Percentiles rank a stretch among this genome's conserved stretches.
Conservation (phyloP, 2,797 vertebrate genomes). For the Catharus ustulatus region DNA sequence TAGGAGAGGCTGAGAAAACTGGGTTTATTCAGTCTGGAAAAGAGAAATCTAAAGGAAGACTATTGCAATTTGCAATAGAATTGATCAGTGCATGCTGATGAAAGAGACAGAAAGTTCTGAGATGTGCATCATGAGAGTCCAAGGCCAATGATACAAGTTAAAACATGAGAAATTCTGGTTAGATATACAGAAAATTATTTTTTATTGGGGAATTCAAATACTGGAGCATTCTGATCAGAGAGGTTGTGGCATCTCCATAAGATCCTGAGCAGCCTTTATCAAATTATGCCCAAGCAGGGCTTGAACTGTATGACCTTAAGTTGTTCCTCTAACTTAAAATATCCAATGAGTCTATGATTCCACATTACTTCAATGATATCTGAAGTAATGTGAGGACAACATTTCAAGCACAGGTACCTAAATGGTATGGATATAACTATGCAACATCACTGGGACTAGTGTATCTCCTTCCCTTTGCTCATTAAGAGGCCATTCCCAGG, state of each 20-base stretch:
- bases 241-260: background rate
- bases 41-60: background rate
- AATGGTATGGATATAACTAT: background rate
- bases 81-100: background rate
- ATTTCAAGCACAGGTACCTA: background rate
- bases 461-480: background rate
- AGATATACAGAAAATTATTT: background rate
- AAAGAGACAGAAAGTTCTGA: background rate
- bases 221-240: background rate
- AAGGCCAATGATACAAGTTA: background rate
- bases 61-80: background rate
- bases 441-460: background rate
- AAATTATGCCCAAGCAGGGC: background rate
- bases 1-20: background rate
- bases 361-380: background rate
- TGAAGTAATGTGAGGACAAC: background rate
- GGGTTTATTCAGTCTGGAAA: background rate
- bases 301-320: background rate
- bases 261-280: background rate
- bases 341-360: background rate
- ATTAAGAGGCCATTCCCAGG: background rate
- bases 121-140: background rate
- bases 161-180: background rate
- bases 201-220: background rate
- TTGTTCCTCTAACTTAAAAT: background rate